Evolutionary conservation across 2,113 vertebrate species (phyloP).

Genomic region (Protobothrops mucrosquamatus): DNA sequence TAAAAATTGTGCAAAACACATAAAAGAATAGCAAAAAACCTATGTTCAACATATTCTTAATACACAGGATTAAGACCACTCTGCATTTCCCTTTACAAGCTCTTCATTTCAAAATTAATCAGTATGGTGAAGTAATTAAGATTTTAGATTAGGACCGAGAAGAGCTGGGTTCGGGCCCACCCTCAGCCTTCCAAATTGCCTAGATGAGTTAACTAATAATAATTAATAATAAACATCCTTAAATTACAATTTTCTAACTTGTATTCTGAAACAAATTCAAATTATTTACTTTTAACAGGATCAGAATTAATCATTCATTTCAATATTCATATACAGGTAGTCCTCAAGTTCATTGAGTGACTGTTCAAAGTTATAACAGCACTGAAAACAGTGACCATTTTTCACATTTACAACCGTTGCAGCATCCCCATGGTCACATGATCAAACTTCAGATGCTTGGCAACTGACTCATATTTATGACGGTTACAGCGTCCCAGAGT

Average conservation of each 20-base stretch:
- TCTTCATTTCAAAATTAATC: constrained; percentile 31
- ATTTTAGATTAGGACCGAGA: background rate
- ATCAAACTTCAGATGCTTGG: background rate
- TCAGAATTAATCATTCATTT: background rate
- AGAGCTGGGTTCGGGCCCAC: background rate
- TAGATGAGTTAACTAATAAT: background rate
- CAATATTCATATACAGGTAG: constrained; percentile 21
- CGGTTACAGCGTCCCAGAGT: background rate
- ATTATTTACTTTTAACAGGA: background rate
- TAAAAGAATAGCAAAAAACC: constrained; percentile 4
- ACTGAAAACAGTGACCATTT: background rate
- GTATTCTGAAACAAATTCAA: constrained; percentile 21
- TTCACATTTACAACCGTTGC: background rate
- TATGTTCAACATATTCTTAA: constrained; percentile 18
- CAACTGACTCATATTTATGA: background rate
- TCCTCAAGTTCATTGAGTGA: background rate
- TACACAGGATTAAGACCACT: background rate
- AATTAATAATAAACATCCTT: background rate
- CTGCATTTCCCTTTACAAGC: background rate
- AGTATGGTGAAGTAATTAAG: background rate
- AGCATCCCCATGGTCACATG: background rate
- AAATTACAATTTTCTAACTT: constrained; percentile 17
- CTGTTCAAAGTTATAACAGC: background rate
- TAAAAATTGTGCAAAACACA: background rate
- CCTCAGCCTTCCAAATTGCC: background rate